Evolutionary conservation across 2,797 vertebrate species (phyloP), one percentile per base, ranked within the genome.

Genomic region (Anabas testudineus): DNA sequence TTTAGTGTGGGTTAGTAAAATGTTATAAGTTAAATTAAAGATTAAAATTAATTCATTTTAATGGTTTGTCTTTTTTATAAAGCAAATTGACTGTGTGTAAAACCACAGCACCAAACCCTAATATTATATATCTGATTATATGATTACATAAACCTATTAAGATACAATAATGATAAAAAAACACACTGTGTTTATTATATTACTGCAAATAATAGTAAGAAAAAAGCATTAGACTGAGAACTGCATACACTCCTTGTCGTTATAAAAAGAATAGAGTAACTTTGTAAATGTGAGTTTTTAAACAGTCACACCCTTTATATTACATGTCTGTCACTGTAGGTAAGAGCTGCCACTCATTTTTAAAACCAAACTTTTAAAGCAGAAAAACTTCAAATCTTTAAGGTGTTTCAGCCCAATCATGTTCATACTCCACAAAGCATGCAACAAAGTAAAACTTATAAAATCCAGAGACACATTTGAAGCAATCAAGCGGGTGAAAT

Each of bases 391-490:
- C 6, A 66, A 13, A 14, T 24, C 7, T 51, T 34, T 18, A 10
- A 4, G 19, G 39, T 8, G 43, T 62, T 26, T 10, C 19, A 53
- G 22, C 34, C 58, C 36, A 54, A 32, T 45, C 28, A 47, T 21
- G 36, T 46, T 21, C 56, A 18, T 18, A 2, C 52, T 52, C 13
- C 26, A 41, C 65, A 37, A 19, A 60, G 28, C 52, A 7, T 56
- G 55, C 52, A 53, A 72, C 37, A 66, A 57, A 80, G 46, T 60
- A 22, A 65, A 75, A 71, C 32, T 41, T 53, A 18, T 28, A 34
- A 54, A 69, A 57, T 22, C 56, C 13, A 0, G 45, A 82, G 58
- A n/a, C n/a, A n/a, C n/a, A 71, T n/a, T n/a, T n/a, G n/a, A 32
- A 32, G 32, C 30, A 32, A 58, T n/a, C n/a, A n/a, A n/a, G n/a